Evolutionary conservation across 2,797 vertebrate genomes (phyloP).

Genomic region (Xerus rutilus): DNA sequence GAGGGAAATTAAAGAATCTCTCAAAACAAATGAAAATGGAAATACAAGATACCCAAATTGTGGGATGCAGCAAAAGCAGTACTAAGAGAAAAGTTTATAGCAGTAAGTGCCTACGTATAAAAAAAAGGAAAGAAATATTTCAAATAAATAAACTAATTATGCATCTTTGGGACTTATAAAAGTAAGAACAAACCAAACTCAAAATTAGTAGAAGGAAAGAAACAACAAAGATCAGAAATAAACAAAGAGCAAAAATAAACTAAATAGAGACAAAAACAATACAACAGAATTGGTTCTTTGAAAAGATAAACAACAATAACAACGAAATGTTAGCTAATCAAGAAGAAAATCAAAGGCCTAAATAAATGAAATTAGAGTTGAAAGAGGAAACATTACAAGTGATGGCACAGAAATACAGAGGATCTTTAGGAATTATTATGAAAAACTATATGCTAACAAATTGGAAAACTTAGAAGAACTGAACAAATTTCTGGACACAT

Average conservation of each 20-base stretch:
- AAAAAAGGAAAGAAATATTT: not conserved
- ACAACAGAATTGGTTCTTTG: not conserved
- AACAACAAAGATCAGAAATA: not conserved
- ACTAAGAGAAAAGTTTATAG: not conserved
- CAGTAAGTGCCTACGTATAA: not conserved
- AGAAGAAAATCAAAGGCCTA: not conserved
- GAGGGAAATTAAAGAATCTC: not conserved
- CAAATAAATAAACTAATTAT: not conserved
- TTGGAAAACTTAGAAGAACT: not conserved
- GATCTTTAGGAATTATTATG: not conserved
- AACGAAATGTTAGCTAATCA: not conserved
- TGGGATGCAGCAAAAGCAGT: not conserved
- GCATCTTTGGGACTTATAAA: not conserved
- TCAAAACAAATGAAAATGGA: not conserved
- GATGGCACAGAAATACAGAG: not conserved
- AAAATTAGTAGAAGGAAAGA: not conserved
- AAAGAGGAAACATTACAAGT: not conserved
- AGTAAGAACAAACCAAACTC: not conserved
- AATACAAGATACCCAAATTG: not conserved
- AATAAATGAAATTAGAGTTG: not conserved
- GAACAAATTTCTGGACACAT: not conserved
- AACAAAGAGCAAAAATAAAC: not conserved
- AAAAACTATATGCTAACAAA: not conserved
- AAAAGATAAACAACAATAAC: not conserved
- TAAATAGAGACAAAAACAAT: too few relatives aligned